Conservation (phyloP, 2,113 vertebrate genomes). For the Corynorhinus townsendii region DNA sequence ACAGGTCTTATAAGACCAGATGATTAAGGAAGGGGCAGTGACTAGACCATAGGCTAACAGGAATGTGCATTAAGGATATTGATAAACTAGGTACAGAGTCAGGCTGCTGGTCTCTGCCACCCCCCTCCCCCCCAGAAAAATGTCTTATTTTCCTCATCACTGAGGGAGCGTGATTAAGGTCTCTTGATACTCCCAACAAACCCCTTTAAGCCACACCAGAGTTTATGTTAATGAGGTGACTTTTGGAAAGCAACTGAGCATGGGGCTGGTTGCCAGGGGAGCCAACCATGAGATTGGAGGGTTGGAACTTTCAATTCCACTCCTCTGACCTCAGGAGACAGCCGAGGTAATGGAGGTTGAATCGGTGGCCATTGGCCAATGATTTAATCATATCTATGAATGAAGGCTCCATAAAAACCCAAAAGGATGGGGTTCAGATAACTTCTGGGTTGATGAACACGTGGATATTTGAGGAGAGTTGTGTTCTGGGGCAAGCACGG, state of each 20-base stretch:
- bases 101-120: too few relatives aligned
- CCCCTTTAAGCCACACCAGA: not conserved
- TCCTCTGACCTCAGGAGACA: not conserved
- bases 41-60: too few relatives aligned
- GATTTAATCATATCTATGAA: not conserved
- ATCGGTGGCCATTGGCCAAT: not conserved
- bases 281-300: not conserved
- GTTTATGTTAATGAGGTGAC: not conserved
- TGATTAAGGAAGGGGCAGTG: too few relatives aligned
- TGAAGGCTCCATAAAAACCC: not conserved
- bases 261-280: not conserved
- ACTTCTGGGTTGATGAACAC: not conserved
- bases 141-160: too few relatives aligned
- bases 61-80: too few relatives aligned
- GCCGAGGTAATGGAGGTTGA: too few relatives aligned
- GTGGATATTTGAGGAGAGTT: not conserved
- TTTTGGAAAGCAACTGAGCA: not conserved
- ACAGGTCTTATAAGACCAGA: too few relatives aligned
- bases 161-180: not conserved
- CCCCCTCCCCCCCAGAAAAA: too few relatives aligned
- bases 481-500: too few relatives aligned
- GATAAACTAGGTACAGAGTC: too few relatives aligned
- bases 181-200: not conserved
- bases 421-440: not conserved
- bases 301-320: not conserved